Conservation (phyloP, 2,113 vertebrate species). For the Periophthalmodon schlosseri region DNA sequence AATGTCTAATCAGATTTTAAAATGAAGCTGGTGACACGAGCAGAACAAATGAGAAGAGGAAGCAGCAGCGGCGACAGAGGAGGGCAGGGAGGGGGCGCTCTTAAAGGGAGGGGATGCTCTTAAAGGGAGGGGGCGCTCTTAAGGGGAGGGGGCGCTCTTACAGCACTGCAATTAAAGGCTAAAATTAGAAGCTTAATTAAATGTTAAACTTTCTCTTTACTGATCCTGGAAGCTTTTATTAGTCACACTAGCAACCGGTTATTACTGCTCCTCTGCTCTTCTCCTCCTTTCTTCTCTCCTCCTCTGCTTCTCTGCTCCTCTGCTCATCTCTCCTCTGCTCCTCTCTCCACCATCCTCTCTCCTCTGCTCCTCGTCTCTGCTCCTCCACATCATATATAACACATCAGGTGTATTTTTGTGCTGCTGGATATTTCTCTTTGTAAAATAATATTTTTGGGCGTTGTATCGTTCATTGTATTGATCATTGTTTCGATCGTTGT, state of each 20-base stretch:
- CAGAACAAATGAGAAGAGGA: constrained; percentile 78
- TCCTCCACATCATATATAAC: neutral
- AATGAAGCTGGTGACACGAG: constrained; percentile 75
- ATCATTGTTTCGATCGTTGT: too few relatives aligned
- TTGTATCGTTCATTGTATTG: neutral
- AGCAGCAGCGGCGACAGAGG: constrained; percentile 47
- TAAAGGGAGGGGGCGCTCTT: too few relatives aligned
- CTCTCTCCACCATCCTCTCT: too few relatives aligned
- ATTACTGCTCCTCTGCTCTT: constrained; percentile 21
- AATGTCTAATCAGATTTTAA: constrained; percentile 81
- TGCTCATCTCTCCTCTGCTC: too few relatives aligned
- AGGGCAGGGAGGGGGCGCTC: constrained; percentile 36
- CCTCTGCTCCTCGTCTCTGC: too few relatives aligned
- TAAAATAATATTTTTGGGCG: neutral
- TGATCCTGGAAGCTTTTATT: constrained; percentile 68
- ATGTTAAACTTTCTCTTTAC: constrained; percentile 75
- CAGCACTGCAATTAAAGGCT: constrained; percentile 73
- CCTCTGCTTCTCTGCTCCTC: too few relatives aligned
- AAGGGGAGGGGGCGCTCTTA: constrained; percentile 47
- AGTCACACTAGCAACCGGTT: constrained; percentile 53
- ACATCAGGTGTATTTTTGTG: neutral
- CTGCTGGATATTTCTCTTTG: neutral
- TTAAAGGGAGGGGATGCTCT: constrained; percentile 29
- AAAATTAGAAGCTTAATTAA: constrained; percentile 82
- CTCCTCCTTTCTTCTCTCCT: too few relatives aligned